These are phyloP conservation scores for Eptatretus burgeri DNA, from an alignment of 2,113 vertebrate genomes.

Conservation along the genomic window DNA sequence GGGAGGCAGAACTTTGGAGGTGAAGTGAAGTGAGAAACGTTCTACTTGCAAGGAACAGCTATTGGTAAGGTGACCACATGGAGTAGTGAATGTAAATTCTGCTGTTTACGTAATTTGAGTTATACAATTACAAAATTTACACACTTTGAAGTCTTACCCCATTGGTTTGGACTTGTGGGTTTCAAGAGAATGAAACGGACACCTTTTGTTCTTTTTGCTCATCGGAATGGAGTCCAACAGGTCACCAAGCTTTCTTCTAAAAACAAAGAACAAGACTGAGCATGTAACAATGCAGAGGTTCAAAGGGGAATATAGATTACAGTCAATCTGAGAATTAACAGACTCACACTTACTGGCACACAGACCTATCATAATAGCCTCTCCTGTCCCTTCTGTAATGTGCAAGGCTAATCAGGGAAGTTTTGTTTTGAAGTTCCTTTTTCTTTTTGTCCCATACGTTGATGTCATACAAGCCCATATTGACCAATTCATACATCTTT, in stretches of 20 bases:
- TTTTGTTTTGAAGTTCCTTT: no score
- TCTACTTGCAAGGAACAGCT: not conserved
- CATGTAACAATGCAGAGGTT: no score
- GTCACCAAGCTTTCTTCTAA: slow-evolving; percentile 68
- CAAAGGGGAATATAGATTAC: no score
- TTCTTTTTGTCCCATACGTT: no score
- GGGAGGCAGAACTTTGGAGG: no score
- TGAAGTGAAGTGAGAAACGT: slow-evolving; percentile 7
- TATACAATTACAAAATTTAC: not conserved
- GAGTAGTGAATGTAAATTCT: not conserved
- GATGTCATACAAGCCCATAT: no score
- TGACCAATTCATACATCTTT: not conserved
- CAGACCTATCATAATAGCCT: no score
- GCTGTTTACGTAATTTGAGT: not conserved
- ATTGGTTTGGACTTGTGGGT: slow-evolving; percentile 84
- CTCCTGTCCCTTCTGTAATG: no score
- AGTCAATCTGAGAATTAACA: no score
- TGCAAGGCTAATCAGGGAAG: no score
- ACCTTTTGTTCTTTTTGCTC: slow-evolving; percentile 96
- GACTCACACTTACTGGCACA: no score
- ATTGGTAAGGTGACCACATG: not conserved
- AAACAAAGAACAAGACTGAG: slow-evolving; percentile 8
- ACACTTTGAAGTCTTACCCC: slow-evolving; percentile 36
- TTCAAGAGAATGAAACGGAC: slow-evolving; percentile 82
- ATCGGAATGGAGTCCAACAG: slow-evolving; percentile 90